These are phyloP conservation scores for Heterocephalus glaber DNA, from an alignment of 2,113 vertebrate genomes.

Conservation along the genomic window DNA sequence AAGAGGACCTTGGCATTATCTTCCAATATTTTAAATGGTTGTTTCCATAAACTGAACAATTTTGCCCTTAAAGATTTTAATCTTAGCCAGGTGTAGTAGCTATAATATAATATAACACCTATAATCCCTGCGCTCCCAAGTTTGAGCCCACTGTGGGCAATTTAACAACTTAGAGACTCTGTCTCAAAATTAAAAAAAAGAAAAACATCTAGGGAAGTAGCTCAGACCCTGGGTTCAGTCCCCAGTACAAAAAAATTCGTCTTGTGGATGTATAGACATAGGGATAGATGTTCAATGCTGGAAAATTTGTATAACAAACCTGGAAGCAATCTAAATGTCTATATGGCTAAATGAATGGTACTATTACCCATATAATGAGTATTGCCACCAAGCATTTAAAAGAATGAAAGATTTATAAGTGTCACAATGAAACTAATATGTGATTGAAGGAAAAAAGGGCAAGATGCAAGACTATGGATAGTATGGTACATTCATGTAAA, in stretches of 20 bases:
- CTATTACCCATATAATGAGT: not conserved
- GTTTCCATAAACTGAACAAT: not conserved
- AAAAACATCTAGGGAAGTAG: not conserved
- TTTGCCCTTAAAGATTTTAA: slow-evolving; percentile 33
- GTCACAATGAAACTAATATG: not conserved
- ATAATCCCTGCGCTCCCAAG: not conserved
- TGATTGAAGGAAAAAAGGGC: not conserved
- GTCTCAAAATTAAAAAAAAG: not conserved
- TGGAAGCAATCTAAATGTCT: not conserved
- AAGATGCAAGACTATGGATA: not conserved
- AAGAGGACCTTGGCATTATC: not conserved
- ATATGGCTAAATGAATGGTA: not conserved
- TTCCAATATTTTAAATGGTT: slow-evolving; percentile 32
- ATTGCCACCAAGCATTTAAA: not conserved
- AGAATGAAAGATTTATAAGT: not conserved
- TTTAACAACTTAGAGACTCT: not conserved
- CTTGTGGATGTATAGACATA: not conserved
- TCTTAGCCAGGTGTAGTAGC: not conserved
- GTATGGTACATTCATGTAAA: not conserved
- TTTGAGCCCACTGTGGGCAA: not conserved
- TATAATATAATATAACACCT: too few relatives aligned
- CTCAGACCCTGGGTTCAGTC: not conserved
- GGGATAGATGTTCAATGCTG: not conserved
- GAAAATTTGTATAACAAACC: not conserved
- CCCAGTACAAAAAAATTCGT: not conserved